Base-by-base conservation (phyloP, 2,113 vertebrate species). In the Clarias magur region DNA sequence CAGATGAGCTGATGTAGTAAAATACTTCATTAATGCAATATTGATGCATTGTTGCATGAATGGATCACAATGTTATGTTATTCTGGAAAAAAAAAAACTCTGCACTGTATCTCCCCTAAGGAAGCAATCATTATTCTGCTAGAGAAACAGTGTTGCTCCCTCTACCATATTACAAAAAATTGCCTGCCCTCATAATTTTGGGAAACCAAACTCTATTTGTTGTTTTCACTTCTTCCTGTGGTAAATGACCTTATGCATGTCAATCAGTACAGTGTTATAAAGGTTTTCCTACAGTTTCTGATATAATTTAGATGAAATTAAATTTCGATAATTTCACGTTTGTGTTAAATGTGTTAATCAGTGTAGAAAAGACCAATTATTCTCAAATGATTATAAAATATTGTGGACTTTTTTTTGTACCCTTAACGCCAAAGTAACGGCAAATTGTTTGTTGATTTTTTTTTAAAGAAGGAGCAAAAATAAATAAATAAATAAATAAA, bases 161-260 rank as follows among this genome's bases (percentile, higher is more conserved):
- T 16, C 9, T 75, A 42, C 30, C 15, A 60, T 42, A 38, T 62
- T 21, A 70, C 30, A 16, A 56, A 42, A 19, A n/a, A 54, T 53
- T 67, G 7, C 30, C 23, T 54, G 62, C 13, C 25, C 7, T 48
- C 8, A 42, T 27, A 65, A 57, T 54, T 19, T 23, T 80, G 54
- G 17, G 17, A 60, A 48, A 38, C 42, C 73, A n/a, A 78, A 10
- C 38, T 11, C 38, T 48, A 23, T 42, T 75, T 48, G 19, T 48
- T 48, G 17, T 21, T 72, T 21, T 19, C 2, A 21, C 34, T 21
- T 72, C 15, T 68, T 30, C 13, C 27, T 65, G n/a, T 68, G 38
- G n/a, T 15, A 57, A 90, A 92, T 91, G 87, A 90, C 89, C 59
- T 42, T 89, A 38, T 82, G 84, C 83, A 90, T 87, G 85, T 91